These are phyloP conservation scores for Cosmia trapezina DNA, from an alignment of 2,888 invertebrate genomes.

Conservation along the genomic window DNA sequence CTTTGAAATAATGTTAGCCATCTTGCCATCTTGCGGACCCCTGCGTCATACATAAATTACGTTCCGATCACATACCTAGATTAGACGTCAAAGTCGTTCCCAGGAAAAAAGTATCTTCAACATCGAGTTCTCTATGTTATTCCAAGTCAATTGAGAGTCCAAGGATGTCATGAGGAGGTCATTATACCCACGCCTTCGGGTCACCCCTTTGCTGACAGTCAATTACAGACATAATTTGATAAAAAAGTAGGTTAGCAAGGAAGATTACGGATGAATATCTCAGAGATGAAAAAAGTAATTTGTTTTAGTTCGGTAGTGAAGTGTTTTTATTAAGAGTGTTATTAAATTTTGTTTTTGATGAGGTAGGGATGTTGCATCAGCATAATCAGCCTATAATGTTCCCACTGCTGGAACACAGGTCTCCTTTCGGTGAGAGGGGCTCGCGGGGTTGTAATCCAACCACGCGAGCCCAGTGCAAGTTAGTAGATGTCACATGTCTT, in stretches of 20 bases:
- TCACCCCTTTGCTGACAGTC: conserved; percentile 56
- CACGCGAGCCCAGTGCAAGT: too few relatives aligned
- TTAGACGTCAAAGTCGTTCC: conserved; percentile 34
- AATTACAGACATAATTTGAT: conserved; percentile 61
- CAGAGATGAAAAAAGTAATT: conserved; percentile 51
- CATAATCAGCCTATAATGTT: too few relatives aligned
- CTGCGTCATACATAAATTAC: conserved; percentile 41
- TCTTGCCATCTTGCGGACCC: conserved; percentile 27
- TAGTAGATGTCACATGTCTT: too few relatives aligned
- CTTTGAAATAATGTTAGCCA: conserved; percentile 23
- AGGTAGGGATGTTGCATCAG: not conserved
- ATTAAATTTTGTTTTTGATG: conserved; percentile 23
- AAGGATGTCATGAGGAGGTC: conserved; percentile 54
- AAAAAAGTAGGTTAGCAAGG: conserved; percentile 53
- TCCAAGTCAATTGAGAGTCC: conserved; percentile 55
- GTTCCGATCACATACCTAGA: conserved; percentile 33
- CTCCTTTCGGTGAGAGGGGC: too few relatives aligned
- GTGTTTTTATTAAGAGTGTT: conserved; percentile 24
- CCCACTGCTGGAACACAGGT: too few relatives aligned
- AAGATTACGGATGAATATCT: conserved; percentile 49
- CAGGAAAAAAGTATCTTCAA: conserved; percentile 33
- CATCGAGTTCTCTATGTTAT: conserved; percentile 40
- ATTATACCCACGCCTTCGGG: conserved; percentile 56
- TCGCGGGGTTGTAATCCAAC: too few relatives aligned
- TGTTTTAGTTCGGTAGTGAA: conserved; percentile 27